Base-by-base conservation (phyloP, 2,113 vertebrate species). In the Harpagus bidentatus region DNA sequence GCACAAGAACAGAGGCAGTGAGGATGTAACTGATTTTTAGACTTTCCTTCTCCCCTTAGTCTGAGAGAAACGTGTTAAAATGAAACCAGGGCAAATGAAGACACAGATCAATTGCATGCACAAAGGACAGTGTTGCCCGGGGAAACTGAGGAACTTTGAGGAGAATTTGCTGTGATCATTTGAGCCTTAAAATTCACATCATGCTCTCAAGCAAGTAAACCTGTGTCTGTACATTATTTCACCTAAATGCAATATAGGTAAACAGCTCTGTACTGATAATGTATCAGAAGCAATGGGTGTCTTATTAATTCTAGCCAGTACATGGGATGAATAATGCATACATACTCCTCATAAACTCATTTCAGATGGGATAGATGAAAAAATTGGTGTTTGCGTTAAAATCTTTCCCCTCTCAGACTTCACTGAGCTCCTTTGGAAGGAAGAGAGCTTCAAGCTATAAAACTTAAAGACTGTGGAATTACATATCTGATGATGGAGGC, bases 41-140 rank as follows among this genome's bases (percentile, higher is more conserved):
- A 74, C 72, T 86, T 96, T 76, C 1, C 4, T 92, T 92, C 61
- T 77, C 90, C 53, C 38, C 72, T 87, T 63, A 36, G 65, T 56
- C 59, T 77, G 43, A 92, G 73, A 82, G 66, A 86, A 95, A 69
- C 40, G 5, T 83, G 90, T 94, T 92, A 53, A 86, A 81, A 63
- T 86, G 71, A 93, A 94, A 92, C 23, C 70, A 83, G 92, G 53
- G 32, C 77, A 95, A 82, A 83, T 94, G 71, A 95, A 97, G 94
- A 62, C 36, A 16, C 6, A 29, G n/a, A 83, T 65, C 67, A 83
- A 16, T 59, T 67, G 15, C 38, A 32, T 48, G 62, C 65, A 59
- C 1, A 10, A 89, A 56, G 40, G 58, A 43, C n/a, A 84, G 12
- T 19, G 81, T 78, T 95, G 76, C 79, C 81, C 3, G 1, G 80